Conservation (phyloP, 2,797 vertebrate species). For the Arremon aurantiirostris region DNA sequence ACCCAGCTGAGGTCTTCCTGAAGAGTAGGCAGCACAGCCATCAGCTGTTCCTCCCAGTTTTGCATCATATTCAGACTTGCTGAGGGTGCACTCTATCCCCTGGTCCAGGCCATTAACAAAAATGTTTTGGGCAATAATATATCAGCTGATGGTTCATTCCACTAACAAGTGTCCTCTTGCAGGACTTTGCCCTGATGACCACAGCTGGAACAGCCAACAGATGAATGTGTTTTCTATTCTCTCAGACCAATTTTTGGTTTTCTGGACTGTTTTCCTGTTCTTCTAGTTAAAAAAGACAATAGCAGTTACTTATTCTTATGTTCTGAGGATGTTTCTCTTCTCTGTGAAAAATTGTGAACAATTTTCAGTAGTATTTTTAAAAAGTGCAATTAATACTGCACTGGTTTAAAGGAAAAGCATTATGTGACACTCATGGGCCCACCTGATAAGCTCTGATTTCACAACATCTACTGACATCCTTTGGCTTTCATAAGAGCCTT, state of each 20-base stretch:
- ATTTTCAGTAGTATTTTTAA: neutral
- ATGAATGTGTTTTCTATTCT: neutral
- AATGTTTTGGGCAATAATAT: neutral
- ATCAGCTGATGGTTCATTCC: neutral
- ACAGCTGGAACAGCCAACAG: neutral
- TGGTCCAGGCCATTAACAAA: neutral
- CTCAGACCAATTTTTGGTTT: neutral
- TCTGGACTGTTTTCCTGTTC: neutral
- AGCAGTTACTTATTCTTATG: neutral
- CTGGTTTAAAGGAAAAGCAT: slow-evolving; percentile 6
- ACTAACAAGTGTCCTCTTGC: neutral
- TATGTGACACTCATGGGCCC: neutral
- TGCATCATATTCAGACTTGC: neutral
- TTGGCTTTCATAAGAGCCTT: slow-evolving; percentile 13
- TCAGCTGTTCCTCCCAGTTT: neutral
- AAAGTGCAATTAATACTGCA: neutral
- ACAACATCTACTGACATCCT: slow-evolving; percentile 1
- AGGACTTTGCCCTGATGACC: neutral
- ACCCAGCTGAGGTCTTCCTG: neutral
- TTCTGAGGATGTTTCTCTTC: neutral
- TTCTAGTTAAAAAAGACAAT: neutral
- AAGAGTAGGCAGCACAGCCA: neutral
- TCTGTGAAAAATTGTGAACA: neutral
- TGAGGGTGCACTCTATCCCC: rapidly evolving
- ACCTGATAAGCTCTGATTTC: neutral